These are phyloP conservation scores for Gibbula magus DNA, from an alignment of 2,888 invertebrate species.

Conservation along the genomic window DNA sequence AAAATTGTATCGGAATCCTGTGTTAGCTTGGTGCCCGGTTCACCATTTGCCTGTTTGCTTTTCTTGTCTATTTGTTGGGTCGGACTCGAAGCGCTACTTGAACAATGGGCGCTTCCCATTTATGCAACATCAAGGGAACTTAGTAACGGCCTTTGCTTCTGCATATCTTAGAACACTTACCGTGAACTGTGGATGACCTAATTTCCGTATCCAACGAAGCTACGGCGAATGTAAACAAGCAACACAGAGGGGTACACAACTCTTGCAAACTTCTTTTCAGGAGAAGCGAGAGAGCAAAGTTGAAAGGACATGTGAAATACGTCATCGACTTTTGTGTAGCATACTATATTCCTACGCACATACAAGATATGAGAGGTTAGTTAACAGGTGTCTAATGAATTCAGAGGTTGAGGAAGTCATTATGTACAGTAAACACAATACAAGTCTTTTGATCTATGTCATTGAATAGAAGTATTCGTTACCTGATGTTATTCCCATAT, in stretches of 20 bases:
- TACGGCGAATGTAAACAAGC: not conserved
- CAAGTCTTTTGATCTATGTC: too few species aligned
- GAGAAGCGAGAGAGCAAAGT: not conserved
- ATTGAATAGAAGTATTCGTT: too few species aligned
- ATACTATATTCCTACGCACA: not conserved
- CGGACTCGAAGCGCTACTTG: not conserved
- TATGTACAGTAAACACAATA: too few species aligned
- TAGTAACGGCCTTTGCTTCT: not conserved
- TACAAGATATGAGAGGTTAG: too few species aligned
- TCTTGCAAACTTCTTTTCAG: not conserved
- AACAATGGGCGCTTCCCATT: conserved; percentile 5
- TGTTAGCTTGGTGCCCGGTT: too few species aligned
- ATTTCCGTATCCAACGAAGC: conserved; percentile 8
- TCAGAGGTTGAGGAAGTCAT: too few species aligned
- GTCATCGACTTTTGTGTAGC: not conserved
- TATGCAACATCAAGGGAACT: not conserved
- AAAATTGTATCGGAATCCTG: too few species aligned
- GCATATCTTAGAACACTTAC: not conserved
- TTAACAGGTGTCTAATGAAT: too few species aligned
- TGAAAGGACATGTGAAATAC: not conserved
- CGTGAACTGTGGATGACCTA: not conserved
- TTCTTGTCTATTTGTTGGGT: too few species aligned
- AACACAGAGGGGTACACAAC: not conserved
- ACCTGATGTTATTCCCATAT: too few species aligned
- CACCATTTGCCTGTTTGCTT: too few species aligned